A percentile compares a stretch with the other conserved stretches of the same genome.
Evolutionary conservation across 2,113 vertebrate species (phyloP).

Genomic region (Chionodraco myersi): DNA sequence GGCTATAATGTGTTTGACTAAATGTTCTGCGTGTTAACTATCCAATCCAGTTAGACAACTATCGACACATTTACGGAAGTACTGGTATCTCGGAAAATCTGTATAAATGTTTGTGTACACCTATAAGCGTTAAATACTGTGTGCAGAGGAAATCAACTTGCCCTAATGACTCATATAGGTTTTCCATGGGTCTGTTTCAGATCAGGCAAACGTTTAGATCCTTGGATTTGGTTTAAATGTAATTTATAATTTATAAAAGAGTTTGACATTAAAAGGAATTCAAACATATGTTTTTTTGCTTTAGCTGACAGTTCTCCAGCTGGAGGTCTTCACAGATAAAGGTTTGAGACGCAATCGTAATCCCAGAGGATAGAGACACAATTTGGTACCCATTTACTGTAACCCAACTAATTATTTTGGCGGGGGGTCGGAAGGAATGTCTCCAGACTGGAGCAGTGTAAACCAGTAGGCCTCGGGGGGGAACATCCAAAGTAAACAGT

Average conservation of each 20-base stretch:
- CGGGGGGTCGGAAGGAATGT: not conserved
- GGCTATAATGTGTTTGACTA: no score
- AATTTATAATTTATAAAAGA: no score
- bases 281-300: no score
- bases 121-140: not conserved
- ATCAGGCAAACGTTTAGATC: not conserved
- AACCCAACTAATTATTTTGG: no score
- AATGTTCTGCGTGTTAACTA: no score
- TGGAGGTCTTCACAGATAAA: not conserved
- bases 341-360: not conserved
- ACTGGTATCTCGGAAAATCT: not conserved
- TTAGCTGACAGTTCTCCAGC: not conserved
- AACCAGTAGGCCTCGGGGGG: conserved; percentile 38
- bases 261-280: no score
- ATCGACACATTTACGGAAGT: not conserved
- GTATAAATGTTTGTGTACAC: not conserved
- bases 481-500: conserved; percentile 45
- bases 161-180: no score
- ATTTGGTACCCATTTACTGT: no score
- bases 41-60: not conserved
- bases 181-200: not conserved
- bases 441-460: conserved; percentile 25
- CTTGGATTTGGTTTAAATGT: not conserved
- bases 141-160: not conserved
- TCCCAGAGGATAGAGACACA: no score